A percentile compares a stretch with the other conserved stretches of the same genome.
Conservation (phyloP, 2,113 vertebrate species). For the Tetraodon nigroviridis region DNA sequence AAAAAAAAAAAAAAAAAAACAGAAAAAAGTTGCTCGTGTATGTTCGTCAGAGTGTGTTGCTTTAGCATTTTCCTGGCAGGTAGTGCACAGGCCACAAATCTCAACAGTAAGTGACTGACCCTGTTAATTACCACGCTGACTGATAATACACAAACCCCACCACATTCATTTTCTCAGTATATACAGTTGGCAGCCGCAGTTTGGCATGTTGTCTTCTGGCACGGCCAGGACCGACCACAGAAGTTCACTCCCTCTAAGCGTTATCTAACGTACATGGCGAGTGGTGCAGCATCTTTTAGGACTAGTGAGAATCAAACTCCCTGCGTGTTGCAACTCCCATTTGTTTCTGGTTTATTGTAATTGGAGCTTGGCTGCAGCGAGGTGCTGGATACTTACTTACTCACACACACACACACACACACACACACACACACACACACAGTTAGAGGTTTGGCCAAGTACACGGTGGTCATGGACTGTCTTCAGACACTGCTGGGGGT, state of each 20-base stretch:
- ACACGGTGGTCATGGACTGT: conserved; percentile 39
- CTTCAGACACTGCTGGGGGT: conserved; percentile 54
- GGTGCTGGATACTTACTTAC: conserved; percentile 13
- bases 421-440: neutral
- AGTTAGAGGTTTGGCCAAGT: conserved; percentile 38
- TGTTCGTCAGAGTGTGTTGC: conserved; percentile 12
- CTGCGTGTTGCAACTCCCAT: conserved; percentile 45
- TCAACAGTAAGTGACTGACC: conserved; percentile 21
- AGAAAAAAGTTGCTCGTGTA: conserved; percentile 7
- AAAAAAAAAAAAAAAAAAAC: neutral
- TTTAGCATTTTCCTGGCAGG: conserved; percentile 43
- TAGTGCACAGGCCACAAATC: conserved; percentile 23
- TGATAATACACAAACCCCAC: conserved; percentile 21
- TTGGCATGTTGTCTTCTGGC: conserved; percentile 26
- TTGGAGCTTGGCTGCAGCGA: conserved; percentile 37
- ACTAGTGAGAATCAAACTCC: conserved; percentile 22
- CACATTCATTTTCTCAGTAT: neutral
- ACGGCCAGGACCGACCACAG: conserved; percentile 3
- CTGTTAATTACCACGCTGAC: conserved; percentile 31
- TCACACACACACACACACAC: conserved; percentile 7
- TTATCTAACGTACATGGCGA: conserved; percentile 49
- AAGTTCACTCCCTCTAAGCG: conserved; percentile 29
- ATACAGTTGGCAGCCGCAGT: conserved; percentile 14
- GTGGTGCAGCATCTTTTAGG: conserved; percentile 20
- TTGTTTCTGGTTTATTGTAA: conserved; percentile 52